These are phyloP conservation scores for Dascillus cervinus DNA, from an alignment of 2,888 invertebrate species.

Conservation along the genomic window DNA sequence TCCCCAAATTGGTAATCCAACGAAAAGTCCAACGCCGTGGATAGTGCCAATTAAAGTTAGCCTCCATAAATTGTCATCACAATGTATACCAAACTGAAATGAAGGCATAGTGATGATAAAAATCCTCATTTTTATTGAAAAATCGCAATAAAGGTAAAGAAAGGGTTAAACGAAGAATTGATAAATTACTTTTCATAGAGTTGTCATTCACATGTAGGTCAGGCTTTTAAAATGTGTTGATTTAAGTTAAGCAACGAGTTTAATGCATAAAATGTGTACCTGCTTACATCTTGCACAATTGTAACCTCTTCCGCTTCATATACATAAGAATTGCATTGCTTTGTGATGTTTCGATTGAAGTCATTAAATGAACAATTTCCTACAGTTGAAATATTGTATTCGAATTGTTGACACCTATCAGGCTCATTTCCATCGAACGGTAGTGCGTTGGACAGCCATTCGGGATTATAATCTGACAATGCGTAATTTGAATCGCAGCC, in stretches of 20 bases:
- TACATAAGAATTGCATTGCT: slow-evolving; percentile 28
- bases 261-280: neutral
- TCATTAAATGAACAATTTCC: slow-evolving; percentile 9
- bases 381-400: slow-evolving; percentile 2
- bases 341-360: slow-evolving; percentile 20
- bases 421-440: slow-evolving; percentile 25
- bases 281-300: slow-evolving; percentile 34
- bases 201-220: too few species aligned
- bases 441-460: slow-evolving; percentile 35
- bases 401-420: slow-evolving; percentile 12
- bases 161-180: too few species aligned
- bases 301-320: slow-evolving; percentile 30
- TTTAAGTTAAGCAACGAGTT: too few species aligned
- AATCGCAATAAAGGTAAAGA: too few species aligned
- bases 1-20: slow-evolving; percentile 50
- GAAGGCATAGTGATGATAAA: too few species aligned
- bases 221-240: too few species aligned
- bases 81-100: slow-evolving; percentile 57
- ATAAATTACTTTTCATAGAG: too few species aligned
- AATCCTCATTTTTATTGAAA: too few species aligned
- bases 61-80: slow-evolving; percentile 61
- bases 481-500: slow-evolving; percentile 18
- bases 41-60: slow-evolving; percentile 55
- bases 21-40: slow-evolving; percentile 9
- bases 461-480: slow-evolving; percentile 24